Percentiles rank a stretch among this genome's conserved stretches.
Evolutionary conservation across 2,888 invertebrate genomes (phyloP).

Genomic region (Athrips mouffetella): DNA sequence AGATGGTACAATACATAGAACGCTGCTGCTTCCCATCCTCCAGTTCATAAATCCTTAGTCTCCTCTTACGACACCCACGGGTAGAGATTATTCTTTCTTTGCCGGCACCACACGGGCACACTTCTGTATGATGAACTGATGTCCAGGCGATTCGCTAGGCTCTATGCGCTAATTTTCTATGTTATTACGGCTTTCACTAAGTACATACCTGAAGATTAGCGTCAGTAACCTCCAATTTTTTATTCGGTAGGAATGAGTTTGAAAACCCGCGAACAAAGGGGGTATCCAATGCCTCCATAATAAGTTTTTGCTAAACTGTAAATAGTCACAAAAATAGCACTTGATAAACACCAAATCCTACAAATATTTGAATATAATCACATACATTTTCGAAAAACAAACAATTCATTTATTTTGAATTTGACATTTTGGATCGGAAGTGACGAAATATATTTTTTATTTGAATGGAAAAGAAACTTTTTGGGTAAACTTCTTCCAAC

Average conservation of each 20-base stretch:
- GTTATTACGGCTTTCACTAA: too few relatives aligned
- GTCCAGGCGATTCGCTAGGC: too few relatives aligned
- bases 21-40: too few relatives aligned
- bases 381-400: constrained; percentile 6
- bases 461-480: background rate
- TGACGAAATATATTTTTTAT: background rate
- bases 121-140: too few relatives aligned
- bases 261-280: constrained; percentile 52
- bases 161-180: too few relatives aligned
- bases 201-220: constrained; percentile 50
- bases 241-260: constrained; percentile 45
- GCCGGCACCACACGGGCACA: too few relatives aligned
- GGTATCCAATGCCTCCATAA: constrained; percentile 46
- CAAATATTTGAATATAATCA: background rate
- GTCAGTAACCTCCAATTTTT: constrained; percentile 37
- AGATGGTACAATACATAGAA: too few relatives aligned
- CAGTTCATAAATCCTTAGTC: too few relatives aligned
- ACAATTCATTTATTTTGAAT: constrained; percentile 6
- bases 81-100: too few relatives aligned
- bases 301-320: background rate
- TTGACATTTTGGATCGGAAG: constrained; percentile 3
- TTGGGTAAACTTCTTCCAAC: too few relatives aligned
- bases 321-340: constrained; percentile 7
- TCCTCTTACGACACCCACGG: too few relatives aligned
- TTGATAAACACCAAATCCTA: background rate